A percentile compares a stretch with the other conserved stretches of the same genome.
Conservation (phyloP, 2,113 vertebrate genomes). For the Baryphthengus martii region DNA sequence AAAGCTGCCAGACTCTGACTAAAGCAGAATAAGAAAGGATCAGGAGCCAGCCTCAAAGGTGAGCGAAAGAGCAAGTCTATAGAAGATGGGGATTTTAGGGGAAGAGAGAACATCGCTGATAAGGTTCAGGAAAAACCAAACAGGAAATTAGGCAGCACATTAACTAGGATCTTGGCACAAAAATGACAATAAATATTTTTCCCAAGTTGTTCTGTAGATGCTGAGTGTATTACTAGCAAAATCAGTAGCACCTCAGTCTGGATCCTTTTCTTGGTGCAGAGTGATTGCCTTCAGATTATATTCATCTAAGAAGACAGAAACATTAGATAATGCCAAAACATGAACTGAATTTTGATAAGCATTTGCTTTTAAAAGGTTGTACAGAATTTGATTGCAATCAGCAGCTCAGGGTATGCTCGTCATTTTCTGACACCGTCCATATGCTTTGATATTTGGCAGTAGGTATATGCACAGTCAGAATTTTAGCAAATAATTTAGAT, state of each 20-base stretch:
- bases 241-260: background rate
- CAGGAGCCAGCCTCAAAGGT: background rate
- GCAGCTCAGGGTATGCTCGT: conserved; percentile 13
- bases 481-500: background rate
- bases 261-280: background rate
- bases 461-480: background rate
- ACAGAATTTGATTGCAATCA: conserved; percentile 63
- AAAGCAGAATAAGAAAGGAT: background rate
- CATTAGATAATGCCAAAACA: conserved; percentile 5
- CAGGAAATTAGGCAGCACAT: background rate
- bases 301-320: conserved; percentile 38
- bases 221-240: background rate
- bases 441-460: conserved; percentile 31
- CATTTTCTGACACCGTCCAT: conserved; percentile 35
- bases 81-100: background rate
- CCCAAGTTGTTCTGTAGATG: background rate
- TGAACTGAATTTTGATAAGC: conserved; percentile 58
- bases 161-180: background rate
- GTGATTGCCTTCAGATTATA: conserved; percentile 9
- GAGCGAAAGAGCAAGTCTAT: background rate
- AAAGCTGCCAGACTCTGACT: background rate
- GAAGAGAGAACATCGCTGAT: background rate
- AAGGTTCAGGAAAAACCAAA: background rate
- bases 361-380: conserved; percentile 41
- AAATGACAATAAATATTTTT: background rate